Evolutionary conservation across 2,888 invertebrate genomes (phyloP).

Genomic region (Ormyrus labotus): DNA sequence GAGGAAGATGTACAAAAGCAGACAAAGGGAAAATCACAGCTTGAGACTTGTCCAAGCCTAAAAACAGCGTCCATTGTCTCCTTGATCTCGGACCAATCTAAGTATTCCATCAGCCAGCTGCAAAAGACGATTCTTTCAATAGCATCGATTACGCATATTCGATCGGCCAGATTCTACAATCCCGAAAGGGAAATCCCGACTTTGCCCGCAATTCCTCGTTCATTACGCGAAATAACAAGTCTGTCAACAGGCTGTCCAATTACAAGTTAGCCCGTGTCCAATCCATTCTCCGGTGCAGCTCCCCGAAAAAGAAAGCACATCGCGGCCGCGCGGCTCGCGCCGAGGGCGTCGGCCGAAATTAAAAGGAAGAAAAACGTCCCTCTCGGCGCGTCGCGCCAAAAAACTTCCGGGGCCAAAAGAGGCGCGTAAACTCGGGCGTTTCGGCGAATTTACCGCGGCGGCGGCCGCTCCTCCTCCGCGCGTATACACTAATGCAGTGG

Average conservation of each 20-base stretch:
- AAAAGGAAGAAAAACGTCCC: constrained; percentile 18
- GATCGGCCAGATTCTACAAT: too few relatives aligned
- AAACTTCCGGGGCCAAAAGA: constrained; percentile 15
- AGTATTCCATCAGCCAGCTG: too few relatives aligned
- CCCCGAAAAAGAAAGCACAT: constrained; percentile 15
- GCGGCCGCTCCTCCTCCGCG: constrained; percentile 9
- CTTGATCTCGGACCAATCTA: too few relatives aligned
- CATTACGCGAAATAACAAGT: constrained; percentile 52
- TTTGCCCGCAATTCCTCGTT: constrained; percentile 16
- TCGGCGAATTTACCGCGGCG: constrained; percentile 53
- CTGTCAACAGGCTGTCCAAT: constrained; percentile 54
- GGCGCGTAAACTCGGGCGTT: constrained; percentile 48
- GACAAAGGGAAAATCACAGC: too few relatives aligned
- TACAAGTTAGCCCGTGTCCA: constrained; percentile 47
- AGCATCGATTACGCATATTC: too few relatives aligned
- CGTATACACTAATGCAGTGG: constrained; percentile 45
- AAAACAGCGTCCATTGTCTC: too few relatives aligned
- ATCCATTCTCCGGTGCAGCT: constrained; percentile 25
- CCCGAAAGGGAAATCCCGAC: constrained; percentile 22
- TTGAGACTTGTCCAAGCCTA: too few relatives aligned
- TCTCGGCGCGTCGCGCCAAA: not conserved
- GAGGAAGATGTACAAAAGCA: too few relatives aligned
- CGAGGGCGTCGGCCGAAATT: not conserved
- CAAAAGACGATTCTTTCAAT: too few relatives aligned
- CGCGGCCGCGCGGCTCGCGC: not conserved